Percentiles rank a stretch among this genome's conserved stretches.
These are phyloP conservation scores for Hydrocynus forskahlii DNA, from an alignment of 2,797 vertebrate genomes.

Conservation along the genomic window DNA sequence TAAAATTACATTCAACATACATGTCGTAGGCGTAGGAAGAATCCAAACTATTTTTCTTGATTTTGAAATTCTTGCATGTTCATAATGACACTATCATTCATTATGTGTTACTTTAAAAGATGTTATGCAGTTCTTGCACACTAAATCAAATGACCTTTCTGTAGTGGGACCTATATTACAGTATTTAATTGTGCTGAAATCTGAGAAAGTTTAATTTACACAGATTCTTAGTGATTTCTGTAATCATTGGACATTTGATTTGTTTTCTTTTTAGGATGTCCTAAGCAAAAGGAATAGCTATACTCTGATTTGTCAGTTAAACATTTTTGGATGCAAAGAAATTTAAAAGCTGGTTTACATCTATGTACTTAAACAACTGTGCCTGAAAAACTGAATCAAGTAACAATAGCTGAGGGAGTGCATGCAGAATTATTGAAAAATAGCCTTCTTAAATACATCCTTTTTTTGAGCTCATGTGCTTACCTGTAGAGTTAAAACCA, in stretches of 20 bases:
- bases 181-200: background rate
- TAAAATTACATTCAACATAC: background rate
- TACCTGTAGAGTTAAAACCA: background rate
- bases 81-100: background rate
- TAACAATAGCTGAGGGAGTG: background rate
- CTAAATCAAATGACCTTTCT: background rate
- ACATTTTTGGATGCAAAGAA: background rate
- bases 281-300: background rate
- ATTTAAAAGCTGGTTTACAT: background rate
- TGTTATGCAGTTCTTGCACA: slow-evolving; percentile 11
- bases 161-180: background rate
- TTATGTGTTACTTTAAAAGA: background rate
- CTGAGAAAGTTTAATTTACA: background rate
- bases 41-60: no score
- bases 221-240: background rate
- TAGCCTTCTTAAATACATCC: background rate
- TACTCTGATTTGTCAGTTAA: background rate
- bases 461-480: background rate
- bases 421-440: background rate
- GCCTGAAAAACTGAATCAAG: background rate
- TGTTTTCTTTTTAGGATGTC: background rate
- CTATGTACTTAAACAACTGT: background rate
- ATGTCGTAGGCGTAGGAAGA: no score
- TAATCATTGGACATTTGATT: background rate
- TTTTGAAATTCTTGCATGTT: background rate